Base-by-base conservation (phyloP, 2,113 vertebrate genomes). In the Epinephelus cyanopodus region DNA sequence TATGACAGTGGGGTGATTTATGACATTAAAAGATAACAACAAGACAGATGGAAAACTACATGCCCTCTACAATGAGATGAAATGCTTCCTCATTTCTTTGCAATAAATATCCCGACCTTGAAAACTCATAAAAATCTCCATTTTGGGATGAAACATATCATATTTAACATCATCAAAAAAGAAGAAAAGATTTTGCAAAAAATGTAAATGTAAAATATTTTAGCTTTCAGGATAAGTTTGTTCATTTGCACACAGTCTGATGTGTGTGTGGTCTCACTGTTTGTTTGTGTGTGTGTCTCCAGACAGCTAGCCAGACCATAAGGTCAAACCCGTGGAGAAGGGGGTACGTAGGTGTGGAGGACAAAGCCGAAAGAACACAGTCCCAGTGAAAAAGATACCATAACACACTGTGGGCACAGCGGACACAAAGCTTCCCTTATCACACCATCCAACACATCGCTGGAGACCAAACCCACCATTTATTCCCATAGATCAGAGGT, bases 271-370 rank as follows among this genome's bases (percentile, higher is more conserved):
- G 92, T 93, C 91, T 81, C 42, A 71, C 47, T 85, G 85, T 88
- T 84, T 92, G 87, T 91, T 92, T 90, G 87, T 91, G 76, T 83
- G 78, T 75, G 69, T 62, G 68, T 79, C 83, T 81, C 73, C 69
- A 79, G 57, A 83, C 79, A 82, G 79, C 63, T 60, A 87, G 64
- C 57, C 78, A 79, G 90, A 87, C 61, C 89, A 87, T 77, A 91
- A 93, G 95, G 92, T 94, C 91, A 77, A 79, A 81, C 73, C 87
- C 67, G 15, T 77, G 69, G 87, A 87, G 87, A 87, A 60, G 54
- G 19, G 83, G 82, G 79, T 85, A 81, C 48, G 92, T 94, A 93
- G 93, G 94, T 94, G 93, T 93, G 80, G 85, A 90, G 89, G 82
- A 87, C 33, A 74, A 87, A 82, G 82, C 70, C 52, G 87, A 81